Base-by-base conservation (phyloP, 2,888 invertebrate species). In the Stegana nigrithorax region DNA sequence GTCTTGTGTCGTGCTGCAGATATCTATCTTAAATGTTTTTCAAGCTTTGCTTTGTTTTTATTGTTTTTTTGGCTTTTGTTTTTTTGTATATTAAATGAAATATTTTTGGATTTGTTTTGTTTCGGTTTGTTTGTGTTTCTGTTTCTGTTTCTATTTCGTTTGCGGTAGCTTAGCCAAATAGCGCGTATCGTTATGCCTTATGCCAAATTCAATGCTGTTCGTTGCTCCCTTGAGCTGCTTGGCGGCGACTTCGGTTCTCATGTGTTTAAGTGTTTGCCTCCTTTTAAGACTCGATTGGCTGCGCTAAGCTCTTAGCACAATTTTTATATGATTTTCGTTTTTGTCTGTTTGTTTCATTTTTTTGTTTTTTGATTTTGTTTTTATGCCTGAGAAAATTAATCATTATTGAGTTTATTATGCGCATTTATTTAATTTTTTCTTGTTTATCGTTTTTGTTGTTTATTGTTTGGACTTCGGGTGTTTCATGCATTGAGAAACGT, bases 21-120 rank as follows among this genome's bases (percentile, higher is more conserved):
- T n/a, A n/a, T n/a, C n/a, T n/a, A n/a, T n/a, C n/a, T n/a, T n/a
- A n/a, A n/a, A n/a, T n/a, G n/a, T n/a, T n/a, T n/a, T 73, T 70
- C 74, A 72, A 70, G 75, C 67, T 64, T 61, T 66, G 59, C 32
- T n/a, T 19, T 44, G 17, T 45, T 19, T 23, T 59, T 42, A 56
- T 62, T 63, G 62, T 36, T 57, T 56, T 5, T 7, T 39, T 45
- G 21, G 45, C 23, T 47, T 21, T 47, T 21, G 23, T 10, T 47
- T 47, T 23, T 65, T 47, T 47, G 14, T 47, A 47, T 47, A 75
- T 75, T 70, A 75, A 75, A 75, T 75, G 69, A 63, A 67, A 78
- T n/a, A n/a, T 74, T 73, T 75, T 71, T 71, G 71, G 73, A 72
- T 74, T 75, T 72, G 73, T 77, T 77, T 76, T n/a, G n/a, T n/a